Evolutionary conservation across 2,113 vertebrate species (phyloP), one percentile per base, ranked within the genome.

Genomic region (Orycteropus afer): DNA sequence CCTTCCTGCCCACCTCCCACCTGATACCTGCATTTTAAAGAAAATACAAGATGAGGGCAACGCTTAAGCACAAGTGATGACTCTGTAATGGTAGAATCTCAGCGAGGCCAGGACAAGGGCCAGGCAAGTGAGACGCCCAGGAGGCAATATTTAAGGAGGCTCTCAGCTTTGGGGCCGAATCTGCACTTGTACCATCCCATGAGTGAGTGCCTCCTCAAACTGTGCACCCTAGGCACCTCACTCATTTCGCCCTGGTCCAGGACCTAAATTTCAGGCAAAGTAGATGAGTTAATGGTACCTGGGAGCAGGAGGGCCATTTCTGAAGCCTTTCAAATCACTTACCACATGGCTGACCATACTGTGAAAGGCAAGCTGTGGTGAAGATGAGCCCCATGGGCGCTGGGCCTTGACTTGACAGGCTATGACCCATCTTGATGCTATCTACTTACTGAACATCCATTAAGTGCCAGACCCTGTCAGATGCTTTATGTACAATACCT

Each of bases 291-390:
- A 25, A 55, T 0, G n/a, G 32, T 11, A 12, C 25, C 49, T 81
- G 65, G 78, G 25, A 42, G 9, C 20, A 18, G n/a, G 61, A 45
- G n/a, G 74, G 6, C 14, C 51, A 3, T 18, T n/a, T 20, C 27
- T 4, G 17, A 23, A 81, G 20, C 1, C 85, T 89, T 83, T 45
- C 76, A 7, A 5, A 15, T 80, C 85, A 17, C 29, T 0, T 13
- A 4, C 8, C n/a, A 12, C 12, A 6, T 10, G 59, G 57, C 37
- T 27, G 5, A 7, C 3, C 0, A 0, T 34, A 23, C 23, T 42
- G 55, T 22, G 18, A n/a, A 89, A 76, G 49, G 49, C 37, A 69
- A 25, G 9, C 18, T 11, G 11, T 67, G 13, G 11, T 20, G 22
- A n/a, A 23, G 51, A 61, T 1, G 29, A 63, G 37, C 9, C 40